Percentiles rank a stretch among this genome's conserved stretches.
phyloP scores from a whole-genome alignment of 2,888 invertebrate species.

The Latrodectus elegans region DNA sequence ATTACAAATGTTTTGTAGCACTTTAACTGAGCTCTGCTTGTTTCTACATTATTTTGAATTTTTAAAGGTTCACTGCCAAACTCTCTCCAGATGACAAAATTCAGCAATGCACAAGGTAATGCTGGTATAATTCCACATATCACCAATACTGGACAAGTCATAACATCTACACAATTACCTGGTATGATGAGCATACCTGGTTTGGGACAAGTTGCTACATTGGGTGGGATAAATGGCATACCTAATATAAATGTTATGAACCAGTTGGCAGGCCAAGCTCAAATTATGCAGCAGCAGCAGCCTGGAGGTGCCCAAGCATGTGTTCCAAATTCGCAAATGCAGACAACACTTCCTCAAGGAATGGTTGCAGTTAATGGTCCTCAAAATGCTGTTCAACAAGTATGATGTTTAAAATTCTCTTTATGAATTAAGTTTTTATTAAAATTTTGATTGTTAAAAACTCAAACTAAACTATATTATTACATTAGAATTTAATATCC shows the following conservation, averaged over 20 bases:
- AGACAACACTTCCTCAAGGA: conserved; percentile 26
- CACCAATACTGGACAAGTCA: conserved; percentile 42
- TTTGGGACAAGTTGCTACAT: conserved; percentile 67
- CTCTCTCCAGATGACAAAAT: conserved; percentile 52
- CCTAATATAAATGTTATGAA: conserved; percentile 61
- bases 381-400: conserved; percentile 42
- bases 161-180: conserved; percentile 58
- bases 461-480: neutral
- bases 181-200: conserved; percentile 68
- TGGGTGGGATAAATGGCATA: conserved; percentile 57
- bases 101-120: conserved; percentile 29
- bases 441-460: neutral
- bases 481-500: too few relatives aligned
- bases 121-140: conserved; percentile 61
- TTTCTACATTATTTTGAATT: neutral
- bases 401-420: neutral
- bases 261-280: conserved; percentile 42
- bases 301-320: conserved; percentile 6
- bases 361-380: conserved; percentile 66
- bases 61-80: conserved; percentile 43
- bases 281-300: conserved; percentile 50
- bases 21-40: neutral
- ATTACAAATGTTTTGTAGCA: too few relatives aligned
- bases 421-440: neutral
- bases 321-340: conserved; percentile 38